Percentiles rank a stretch among this genome's conserved stretches.
Evolutionary conservation across 2,888 invertebrate genomes (phyloP).

Genomic region (Tetrapedia diversipes): DNA sequence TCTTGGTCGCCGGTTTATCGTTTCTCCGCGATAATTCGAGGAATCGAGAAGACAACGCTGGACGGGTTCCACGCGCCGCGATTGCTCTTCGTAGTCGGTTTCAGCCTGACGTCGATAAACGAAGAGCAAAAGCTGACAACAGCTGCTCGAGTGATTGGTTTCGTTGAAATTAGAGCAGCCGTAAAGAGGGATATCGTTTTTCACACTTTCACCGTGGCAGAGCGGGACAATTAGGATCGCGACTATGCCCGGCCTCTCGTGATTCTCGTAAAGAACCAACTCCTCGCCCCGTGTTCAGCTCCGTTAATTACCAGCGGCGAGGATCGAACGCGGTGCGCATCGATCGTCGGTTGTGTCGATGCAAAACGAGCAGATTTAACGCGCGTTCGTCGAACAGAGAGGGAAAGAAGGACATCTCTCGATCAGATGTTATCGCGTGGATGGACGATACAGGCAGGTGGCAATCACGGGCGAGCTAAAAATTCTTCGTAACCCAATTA

Average conservation of each 20-base stretch:
- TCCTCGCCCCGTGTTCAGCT: too few species aligned
- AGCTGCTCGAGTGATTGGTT: background rate
- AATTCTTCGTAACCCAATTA: slow-evolving; percentile 44
- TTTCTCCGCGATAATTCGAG: slow-evolving; percentile 9
- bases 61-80: slow-evolving; percentile 16
- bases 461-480: slow-evolving; percentile 29
- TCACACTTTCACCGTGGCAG: background rate
- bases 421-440: background rate
- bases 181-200: slow-evolving; percentile 5
- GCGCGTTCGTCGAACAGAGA: background rate
- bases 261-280: slow-evolving; percentile 4
- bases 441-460: background rate
- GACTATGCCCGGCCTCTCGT: background rate
- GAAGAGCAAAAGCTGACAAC: slow-evolving; percentile 1
- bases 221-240: background rate
- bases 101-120: slow-evolving; percentile 8
- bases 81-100: background rate
- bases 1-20: background rate
- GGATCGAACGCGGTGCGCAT: background rate
- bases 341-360: slow-evolving; percentile 14
- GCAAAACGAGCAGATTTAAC: background rate
- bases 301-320: background rate
- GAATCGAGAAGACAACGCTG: slow-evolving; percentile 16
- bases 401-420: background rate
- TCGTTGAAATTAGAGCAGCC: slow-evolving; percentile 7